Percentiles rank a stretch among this genome's conserved stretches.
Evolutionary conservation across 2,113 vertebrate genomes (phyloP).

Genomic region (Sapajus apella): DNA sequence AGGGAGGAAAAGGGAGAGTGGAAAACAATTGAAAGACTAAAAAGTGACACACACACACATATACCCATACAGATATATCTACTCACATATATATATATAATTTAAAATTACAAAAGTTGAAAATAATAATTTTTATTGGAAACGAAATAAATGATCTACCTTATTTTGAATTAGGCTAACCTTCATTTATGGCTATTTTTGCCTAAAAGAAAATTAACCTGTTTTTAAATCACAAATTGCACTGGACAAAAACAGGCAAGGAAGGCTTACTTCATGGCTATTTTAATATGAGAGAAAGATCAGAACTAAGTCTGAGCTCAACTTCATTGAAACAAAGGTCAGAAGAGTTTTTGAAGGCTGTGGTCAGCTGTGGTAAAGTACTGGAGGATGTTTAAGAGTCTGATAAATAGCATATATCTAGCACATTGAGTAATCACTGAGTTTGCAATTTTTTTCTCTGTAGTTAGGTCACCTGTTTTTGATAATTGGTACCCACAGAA

Average conservation of each 20-base stretch:
- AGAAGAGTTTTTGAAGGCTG: neutral
- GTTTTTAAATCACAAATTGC: neutral
- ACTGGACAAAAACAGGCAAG: neutral
- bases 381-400: neutral
- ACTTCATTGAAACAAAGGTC: neutral
- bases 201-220: neutral
- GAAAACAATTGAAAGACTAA: neutral
- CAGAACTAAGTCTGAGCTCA: neutral
- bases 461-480: neutral
- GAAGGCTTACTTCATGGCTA: neutral
- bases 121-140: neutral
- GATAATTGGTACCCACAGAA: neutral
- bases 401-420: neutral
- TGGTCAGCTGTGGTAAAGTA: neutral
- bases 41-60: neutral
- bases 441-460: neutral
- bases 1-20: neutral
- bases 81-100: neutral
- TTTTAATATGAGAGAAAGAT: neutral
- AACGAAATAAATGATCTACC: neutral
- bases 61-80: too few relatives aligned
- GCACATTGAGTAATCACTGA: neutral
- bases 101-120: neutral
- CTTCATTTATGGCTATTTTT: neutral
- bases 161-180: neutral